Base-by-base conservation (phyloP, 2,888 invertebrate species). In the Pristionchus arcanus region DNA sequence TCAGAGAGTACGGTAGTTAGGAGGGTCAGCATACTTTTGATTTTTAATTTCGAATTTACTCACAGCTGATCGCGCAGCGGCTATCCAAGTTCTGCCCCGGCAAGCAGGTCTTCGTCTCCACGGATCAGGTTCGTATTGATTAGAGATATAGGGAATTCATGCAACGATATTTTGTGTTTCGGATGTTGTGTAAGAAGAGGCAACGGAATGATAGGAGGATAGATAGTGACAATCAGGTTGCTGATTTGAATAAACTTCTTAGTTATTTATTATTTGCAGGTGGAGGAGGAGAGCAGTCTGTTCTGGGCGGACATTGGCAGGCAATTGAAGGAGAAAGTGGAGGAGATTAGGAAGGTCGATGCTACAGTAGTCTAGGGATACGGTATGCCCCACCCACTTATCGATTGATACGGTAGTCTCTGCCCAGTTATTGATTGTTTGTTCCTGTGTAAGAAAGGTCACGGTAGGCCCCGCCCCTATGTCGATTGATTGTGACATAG, bases 41-140 rank as follows among this genome's bases (percentile, higher is more conserved):
- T 49, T n/a, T n/a, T 49, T 7, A 49, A 49, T 49, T 11, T 49
- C 42, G 42, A 3, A 9, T 4, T 71, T 13, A 16, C n/a, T 13
- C 0, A n/a, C n/a, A 88, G 87, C 74, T 74, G n/a, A 59, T 88
- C 53, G 87, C 87, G n/a, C 87, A 88, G 59, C 71, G 87, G 5
- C 42, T 74, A n/a, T 74, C 55, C 42, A 88, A 88, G 55, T 25
- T 49, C 53, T 49, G 53, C n/a, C 74, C 74, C 55, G 74, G 74
- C 55, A 88, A 88, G 74, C 63, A 88, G 87, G 34, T 88, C 31
- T 88, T 88, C 55, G 87, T 88, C 42, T 42, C 87, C 9, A 88
- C 87, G 11, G 87, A 88, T 74, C 71, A 55, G 81, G 81, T 49
- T n/a, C n/a, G n/a, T n/a, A n/a, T n/a, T n/a, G n/a, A n/a, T n/a